These are phyloP conservation scores for Falcunculus frontatus DNA, from an alignment of 2,113 vertebrate genomes.

Conservation along the genomic window DNA sequence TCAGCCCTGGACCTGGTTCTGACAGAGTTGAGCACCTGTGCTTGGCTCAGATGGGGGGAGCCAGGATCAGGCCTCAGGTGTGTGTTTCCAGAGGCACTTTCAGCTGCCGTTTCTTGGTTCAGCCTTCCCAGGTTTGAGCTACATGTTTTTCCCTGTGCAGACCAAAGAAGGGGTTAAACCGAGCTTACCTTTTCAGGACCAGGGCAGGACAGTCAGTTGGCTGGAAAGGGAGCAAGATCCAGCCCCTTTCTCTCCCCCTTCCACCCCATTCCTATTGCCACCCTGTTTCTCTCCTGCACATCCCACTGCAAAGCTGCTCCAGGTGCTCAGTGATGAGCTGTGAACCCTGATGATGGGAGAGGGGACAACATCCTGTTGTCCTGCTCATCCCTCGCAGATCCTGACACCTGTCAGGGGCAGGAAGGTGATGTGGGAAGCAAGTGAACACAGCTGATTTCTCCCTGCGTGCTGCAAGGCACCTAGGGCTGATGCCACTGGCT, in stretches of 20 bases:
- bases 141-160: fast-evolving
- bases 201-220: neutral
- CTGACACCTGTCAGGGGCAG: neutral
- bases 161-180: neutral
- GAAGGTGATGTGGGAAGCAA: neutral
- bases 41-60: neutral
- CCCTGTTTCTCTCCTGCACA: neutral
- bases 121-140: neutral
- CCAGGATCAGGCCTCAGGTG: neutral
- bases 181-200: neutral
- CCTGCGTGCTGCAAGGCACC: neutral
- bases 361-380: neutral
- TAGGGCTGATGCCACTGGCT: neutral
- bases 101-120: neutral
- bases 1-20: neutral
- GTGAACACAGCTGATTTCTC: neutral
- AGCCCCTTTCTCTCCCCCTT: neutral
- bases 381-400: neutral
- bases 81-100: neutral
- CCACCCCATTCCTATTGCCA: neutral
- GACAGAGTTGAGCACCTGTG: neutral
- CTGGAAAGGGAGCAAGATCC: neutral
- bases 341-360: neutral
- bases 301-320: neutral
- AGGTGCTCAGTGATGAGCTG: fast-evolving